A percentile compares a stretch with the other conserved stretches of the same genome.
These are phyloP conservation scores for Raja brachyura DNA, from an alignment of 2,113 vertebrate genomes.

Conservation along the genomic window DNA sequence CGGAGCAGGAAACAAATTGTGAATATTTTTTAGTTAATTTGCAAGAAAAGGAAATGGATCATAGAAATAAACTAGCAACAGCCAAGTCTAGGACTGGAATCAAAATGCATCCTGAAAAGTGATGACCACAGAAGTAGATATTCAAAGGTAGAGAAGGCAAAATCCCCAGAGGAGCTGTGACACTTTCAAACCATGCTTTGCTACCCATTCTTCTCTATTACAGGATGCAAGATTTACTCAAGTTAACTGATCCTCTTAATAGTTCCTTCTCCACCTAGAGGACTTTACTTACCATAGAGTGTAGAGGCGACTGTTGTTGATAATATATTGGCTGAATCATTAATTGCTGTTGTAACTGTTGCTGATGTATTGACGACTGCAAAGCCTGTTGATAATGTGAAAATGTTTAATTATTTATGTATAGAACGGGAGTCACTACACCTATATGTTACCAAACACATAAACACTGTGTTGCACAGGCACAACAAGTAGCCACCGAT, in stretches of 20 bases:
- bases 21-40: background rate
- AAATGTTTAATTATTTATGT: conserved; percentile 30
- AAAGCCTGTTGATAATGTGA: conserved; percentile 75
- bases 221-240: no score
- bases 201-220: background rate
- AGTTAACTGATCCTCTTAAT: background rate
- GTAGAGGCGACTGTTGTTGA: conserved; percentile 59
- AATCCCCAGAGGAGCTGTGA: background rate
- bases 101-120: background rate
- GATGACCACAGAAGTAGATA: background rate
- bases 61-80: background rate
- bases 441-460: background rate
- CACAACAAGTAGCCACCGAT: background rate
- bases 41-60: background rate
- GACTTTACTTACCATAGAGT: conserved; percentile 70
- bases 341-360: conserved; percentile 70
- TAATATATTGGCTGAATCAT: conserved; percentile 76
- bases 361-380: conserved; percentile 65
- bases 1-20: background rate
- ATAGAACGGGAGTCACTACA: background rate
- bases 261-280: background rate
- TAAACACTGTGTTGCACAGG: background rate
- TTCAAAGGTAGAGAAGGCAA: background rate
- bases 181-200: background rate
- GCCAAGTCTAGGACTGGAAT: background rate